Base-by-base conservation (phyloP, 30 jellyfish, hydroid and myxozoan genomes). In the Sanderia malayensis region DNA sequence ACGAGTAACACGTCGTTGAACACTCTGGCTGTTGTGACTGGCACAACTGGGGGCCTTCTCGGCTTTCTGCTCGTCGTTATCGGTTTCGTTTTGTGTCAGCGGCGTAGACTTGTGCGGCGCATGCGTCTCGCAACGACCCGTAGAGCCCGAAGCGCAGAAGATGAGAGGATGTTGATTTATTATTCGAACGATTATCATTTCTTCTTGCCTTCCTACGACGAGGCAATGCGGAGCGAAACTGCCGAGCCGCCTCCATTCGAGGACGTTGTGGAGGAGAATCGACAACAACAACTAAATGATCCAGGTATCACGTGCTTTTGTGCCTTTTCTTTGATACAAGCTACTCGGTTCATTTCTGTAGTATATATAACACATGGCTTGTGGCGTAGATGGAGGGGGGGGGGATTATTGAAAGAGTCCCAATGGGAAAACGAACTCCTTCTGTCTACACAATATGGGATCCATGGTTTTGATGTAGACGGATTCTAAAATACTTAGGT, bases 41-140 rank as follows among this genome's bases (percentile, higher is more conserved):
- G 94, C n/a, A 82, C 98, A 1, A 93, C 98, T 23, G 98, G 98
- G 0, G 96, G 95, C 24, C 70, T 90, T 11, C 92, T 90, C 25
- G 86, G 88, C 19, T 67, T 90, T n/a, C 62, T 90, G 70, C 58
- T 90, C 47, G 83, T 90, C 33, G 80, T 90, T 1, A 76, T 90
- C 20, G 95, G 81, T 3, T 61, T 83, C 32, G 98, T 90, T 27
- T 91, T 95, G 7, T 84, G 88, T 65, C 98, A 90, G 47, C 89
- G 98, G 17, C 82, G 98, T 4, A 74, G 95, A 7, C 59, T 90
- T 30, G 83, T 80, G 79, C 78, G 98, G 46, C 81, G 95, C 26
- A 79, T 74, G 84, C 92, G 93, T 15, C 78, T 70, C 28, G 84
- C 89, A 0, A 47, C 95, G 10, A 17, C 86, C 1, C 79, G 95